Base-by-base conservation (phyloP, 92 coral and sea anemone species). In the Zoanthus sociatus region DNA sequence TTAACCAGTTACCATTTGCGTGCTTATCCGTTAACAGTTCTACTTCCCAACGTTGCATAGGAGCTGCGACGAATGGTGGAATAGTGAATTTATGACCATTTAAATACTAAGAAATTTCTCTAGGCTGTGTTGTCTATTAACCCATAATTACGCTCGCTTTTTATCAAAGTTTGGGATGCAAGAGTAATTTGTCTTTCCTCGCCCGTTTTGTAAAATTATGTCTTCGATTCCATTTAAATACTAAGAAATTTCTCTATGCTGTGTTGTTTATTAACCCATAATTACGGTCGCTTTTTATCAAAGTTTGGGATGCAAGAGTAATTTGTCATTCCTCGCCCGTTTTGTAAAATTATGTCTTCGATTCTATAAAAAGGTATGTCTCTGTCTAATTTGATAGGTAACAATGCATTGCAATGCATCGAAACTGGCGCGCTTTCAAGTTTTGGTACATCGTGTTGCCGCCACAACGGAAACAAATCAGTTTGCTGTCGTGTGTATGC, bases 221-320 rank as follows among this genome's bases (percentile, higher is more conserved):
- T 78, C 85, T 42, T 90, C 92, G 44, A 89, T 73, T 9, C 83
- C 91, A 46, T 89, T n/a, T n/a, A n/a, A n/a, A n/a, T n/a, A 89
- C n/a, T 89, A 90, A 30, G 90, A 26, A 89, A 89, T 46, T 85
- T 74, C 44, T 58, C 50, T 8, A 84, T 21, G 37, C 90, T 89
- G 86, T 90, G 47, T 88, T 88, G 42, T 90, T 88, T 14, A 90
- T 88, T 76, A 88, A 64, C 54, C 76, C 42, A 78, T 78, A 87
- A 70, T 87, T 87, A 17, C 79, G 77, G 78, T 87, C 76, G 37
- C 91, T 87, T 82, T 87, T 79, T 42, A 1, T 75, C 30, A 87
- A 37, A 10, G 93, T 90, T 74, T 83, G 88, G 60, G 83, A 92
- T 3, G 92, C 92, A 81, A 16, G 89, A 20, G 94, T 92, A 33